Conservation (phyloP, 2,113 vertebrate genomes). For the Myiopsitta monachus region DNA sequence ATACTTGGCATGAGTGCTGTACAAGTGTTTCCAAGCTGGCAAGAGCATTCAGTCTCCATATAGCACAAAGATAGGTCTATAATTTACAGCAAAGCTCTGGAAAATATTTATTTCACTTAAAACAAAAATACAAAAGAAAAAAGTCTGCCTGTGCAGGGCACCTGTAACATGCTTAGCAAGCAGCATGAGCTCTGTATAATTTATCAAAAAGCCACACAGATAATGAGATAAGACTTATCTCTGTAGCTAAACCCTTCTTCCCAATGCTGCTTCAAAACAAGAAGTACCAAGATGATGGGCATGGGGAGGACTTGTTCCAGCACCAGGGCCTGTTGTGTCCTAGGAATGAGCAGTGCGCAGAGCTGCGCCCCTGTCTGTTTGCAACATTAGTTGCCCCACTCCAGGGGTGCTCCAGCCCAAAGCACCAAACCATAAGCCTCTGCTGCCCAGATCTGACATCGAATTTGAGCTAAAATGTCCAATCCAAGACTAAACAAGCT, state of each 20-base stretch:
- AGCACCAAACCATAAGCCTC: not conserved
- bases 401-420: not conserved
- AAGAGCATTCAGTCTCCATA: not conserved
- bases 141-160: not conserved
- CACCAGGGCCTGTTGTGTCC: rapidly evolving
- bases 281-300: rapidly evolving
- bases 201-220: slow-evolving; percentile 57
- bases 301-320: not conserved
- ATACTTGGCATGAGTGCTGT: not conserved
- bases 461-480: not conserved
- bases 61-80: not conserved
- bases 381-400: rapidly evolving
- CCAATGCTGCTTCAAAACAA: not conserved
- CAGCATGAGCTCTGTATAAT: slow-evolving; percentile 45
- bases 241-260: not conserved
- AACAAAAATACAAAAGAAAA: not conserved
- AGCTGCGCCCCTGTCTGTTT: rapidly evolving
- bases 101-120: slow-evolving; percentile 14
- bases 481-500: not conserved
- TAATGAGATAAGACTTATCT: not conserved
- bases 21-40: not conserved
- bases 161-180: slow-evolving; percentile 9
- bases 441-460: not conserved
- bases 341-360: not conserved
- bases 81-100: not conserved